Evolutionary conservation across 2,888 invertebrate species (phyloP).

Genomic region (Thyatira batis): DNA sequence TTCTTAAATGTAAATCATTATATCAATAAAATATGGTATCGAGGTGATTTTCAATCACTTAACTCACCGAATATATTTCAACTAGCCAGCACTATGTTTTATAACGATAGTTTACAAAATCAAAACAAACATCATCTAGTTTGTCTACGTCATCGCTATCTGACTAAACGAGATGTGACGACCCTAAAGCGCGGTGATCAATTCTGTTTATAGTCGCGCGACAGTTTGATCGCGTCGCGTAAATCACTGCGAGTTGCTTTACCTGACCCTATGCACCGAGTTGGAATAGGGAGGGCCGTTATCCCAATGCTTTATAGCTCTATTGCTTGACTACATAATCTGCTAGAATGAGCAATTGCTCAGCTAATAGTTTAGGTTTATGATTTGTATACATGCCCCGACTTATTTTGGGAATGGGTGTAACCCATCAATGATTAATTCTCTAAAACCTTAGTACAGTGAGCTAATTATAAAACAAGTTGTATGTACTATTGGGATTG

Average conservation of each 20-base stretch:
- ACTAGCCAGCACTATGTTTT: too few species aligned
- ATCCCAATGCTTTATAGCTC: constrained; percentile 6
- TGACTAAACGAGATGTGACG: constrained; percentile 12
- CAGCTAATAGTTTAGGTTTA: background rate
- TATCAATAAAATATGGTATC: too few species aligned
- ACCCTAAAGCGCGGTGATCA: constrained; percentile 8
- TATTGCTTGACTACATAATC: background rate
- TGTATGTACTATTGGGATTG: too few species aligned
- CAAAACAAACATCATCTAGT: constrained; percentile 6
- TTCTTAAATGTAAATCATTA: too few species aligned
- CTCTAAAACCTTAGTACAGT: too few species aligned
- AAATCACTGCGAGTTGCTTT: constrained; percentile 9
- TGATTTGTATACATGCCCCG: background rate
- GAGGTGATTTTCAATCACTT: too few species aligned
- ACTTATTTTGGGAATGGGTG: too few species aligned
- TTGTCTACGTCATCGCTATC: constrained; percentile 19
- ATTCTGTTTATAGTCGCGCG: constrained; percentile 10
- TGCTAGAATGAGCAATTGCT: background rate
- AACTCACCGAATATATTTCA: too few species aligned
- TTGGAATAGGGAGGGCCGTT: constrained; percentile 1
- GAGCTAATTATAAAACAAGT: too few species aligned
- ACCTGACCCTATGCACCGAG: background rate
- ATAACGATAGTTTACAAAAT: too few species aligned
- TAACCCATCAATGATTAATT: too few species aligned
- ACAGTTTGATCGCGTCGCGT: constrained; percentile 13